Evolutionary conservation across 1,140 invertebrate species (phyloP).

Genomic region (Drosophila pseudoananassae): DNA sequence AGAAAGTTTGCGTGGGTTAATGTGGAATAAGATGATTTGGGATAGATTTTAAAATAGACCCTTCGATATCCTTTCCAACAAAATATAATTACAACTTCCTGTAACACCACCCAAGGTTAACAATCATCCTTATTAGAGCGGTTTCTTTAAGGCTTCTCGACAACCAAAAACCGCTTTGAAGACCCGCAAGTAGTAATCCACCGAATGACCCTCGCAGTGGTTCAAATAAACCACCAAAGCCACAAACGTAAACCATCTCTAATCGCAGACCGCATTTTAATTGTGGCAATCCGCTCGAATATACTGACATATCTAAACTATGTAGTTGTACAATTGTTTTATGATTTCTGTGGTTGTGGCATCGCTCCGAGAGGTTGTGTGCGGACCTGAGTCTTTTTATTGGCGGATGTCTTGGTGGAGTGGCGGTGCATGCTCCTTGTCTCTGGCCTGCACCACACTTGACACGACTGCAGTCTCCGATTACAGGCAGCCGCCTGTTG

Average conservation of each 20-base stretch:
- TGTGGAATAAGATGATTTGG: background rate
- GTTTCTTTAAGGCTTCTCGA: constrained; percentile 28
- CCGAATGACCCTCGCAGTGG: constrained; percentile 35
- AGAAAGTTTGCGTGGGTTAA: constrained; percentile 15
- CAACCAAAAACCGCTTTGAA: constrained; percentile 28
- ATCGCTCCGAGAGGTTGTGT: background rate
- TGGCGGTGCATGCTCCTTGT: constrained; percentile 53
- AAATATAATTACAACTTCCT: constrained; percentile 2
- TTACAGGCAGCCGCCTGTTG: constrained; percentile 59
- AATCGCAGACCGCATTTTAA: constrained; percentile 68
- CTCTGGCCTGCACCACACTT: constrained; percentile 60
- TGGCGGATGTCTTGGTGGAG: constrained; percentile 10
- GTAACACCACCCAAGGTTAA: constrained; percentile 16
- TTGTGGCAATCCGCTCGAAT: constrained; percentile 39
- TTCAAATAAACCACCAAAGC: constrained; percentile 28
- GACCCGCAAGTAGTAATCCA: constrained; percentile 38
- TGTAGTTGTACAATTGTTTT: constrained; percentile 43
- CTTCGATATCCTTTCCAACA: background rate
- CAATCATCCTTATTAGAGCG: constrained; percentile 18
- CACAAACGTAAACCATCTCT: constrained; percentile 44
- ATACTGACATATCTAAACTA: constrained; percentile 25
- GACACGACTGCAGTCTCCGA: constrained; percentile 71
- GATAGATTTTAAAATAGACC: background rate
- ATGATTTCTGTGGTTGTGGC: constrained; percentile 40
- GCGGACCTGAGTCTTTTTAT: constrained; percentile 27